Base-by-base conservation (phyloP, 2,888 invertebrate species). In the Xanthia togata region DNA sequence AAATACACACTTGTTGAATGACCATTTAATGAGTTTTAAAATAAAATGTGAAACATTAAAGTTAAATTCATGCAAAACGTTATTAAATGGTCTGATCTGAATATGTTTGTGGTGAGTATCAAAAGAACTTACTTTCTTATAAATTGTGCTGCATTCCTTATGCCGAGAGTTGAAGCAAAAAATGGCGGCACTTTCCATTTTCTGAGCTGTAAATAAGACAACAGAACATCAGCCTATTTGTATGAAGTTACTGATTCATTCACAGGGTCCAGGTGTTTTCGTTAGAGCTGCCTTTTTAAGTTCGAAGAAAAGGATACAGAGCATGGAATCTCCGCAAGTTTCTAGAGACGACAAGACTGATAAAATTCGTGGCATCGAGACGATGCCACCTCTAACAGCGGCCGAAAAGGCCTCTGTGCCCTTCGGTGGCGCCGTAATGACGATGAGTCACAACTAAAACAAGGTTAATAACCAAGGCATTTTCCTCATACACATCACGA, bases 101-200 rank as follows among this genome's bases (percentile, higher is more conserved):
- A 68, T 88, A 87, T 23, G 70, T 73, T 50, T 41, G 23, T 4
- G 14, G 2, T 41, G 6, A 6, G 38, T 35, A 14, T 1, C 1
- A 55, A 44, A 74, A 67, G 53, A 62, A 94, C 96, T 93, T 91
- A 96, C 96, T 96, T 96, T 89, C 95, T 95, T 23, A 95, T 92
- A 89, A 96, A 96, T 83, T 96, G 96, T 23, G 96, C 93, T 4
- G 94, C 94, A 87, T 95, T 96, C 82, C 94, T 94, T 78, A 96
- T 96, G 47, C 96, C 96, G 62, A 96, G 91, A 8, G 95, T 94
- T 14, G 96, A 95, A 59, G 96, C 96, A 91, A 96, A 96, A 94
- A 96, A 96, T 86, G 96, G 96, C 38, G 96, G 96, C 41, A 96
- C 93, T 85, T 96, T 96, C 96, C 96, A 96, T 93, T 96, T 96